Evolutionary conservation across 2,888 invertebrate species (phyloP), one percentile per base, ranked within the genome.

Genomic region (Timema podura): DNA sequence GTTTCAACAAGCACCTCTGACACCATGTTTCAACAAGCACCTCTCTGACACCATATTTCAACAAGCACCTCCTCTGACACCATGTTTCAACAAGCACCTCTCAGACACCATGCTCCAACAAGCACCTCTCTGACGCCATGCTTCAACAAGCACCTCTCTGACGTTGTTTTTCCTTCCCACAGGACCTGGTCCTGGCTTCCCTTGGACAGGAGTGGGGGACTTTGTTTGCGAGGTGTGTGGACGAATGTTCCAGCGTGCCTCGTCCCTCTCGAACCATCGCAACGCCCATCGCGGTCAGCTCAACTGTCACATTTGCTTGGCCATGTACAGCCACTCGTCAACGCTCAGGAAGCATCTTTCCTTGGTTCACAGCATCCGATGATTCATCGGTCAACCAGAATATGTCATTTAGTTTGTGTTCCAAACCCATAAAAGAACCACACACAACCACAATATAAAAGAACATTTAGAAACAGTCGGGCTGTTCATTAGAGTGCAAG

Each of bases 211-310:
- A 30, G 30, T 11, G 11, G 59, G 13, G 5, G n/a, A 5, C 59
- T 59, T 86, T 79, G 84, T 86, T 75, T 87, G 87, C 80, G 85
- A 85, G 78, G 80, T 87, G 75, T 87, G 87, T 79, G 86, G 85
- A 73, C 87, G 87, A 82, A 85, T 85, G 73, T 87, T 87, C 77
- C 69, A 85, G 77, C 87, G 87, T 79, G 87, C 86, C 13, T 87
- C 86, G 74, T 87, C 87, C 68, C 59, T 87, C 76, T 86, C 85
- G 68, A 81, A 87, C 66, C 87, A 87, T 77, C 86, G 85, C 80
- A 86, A 86, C 77, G 85, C 86, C 65, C 87, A 87, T 75, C 85
- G 85, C 67, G 87, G 87, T 47, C 86, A 87, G 79, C 87, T 87
- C 16, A 85, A 85, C 75, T 87, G 87, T 76, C 87, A 87, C 13